Base-by-base conservation (phyloP, 2,888 invertebrate species). In the Sarcophaga rosellei region DNA sequence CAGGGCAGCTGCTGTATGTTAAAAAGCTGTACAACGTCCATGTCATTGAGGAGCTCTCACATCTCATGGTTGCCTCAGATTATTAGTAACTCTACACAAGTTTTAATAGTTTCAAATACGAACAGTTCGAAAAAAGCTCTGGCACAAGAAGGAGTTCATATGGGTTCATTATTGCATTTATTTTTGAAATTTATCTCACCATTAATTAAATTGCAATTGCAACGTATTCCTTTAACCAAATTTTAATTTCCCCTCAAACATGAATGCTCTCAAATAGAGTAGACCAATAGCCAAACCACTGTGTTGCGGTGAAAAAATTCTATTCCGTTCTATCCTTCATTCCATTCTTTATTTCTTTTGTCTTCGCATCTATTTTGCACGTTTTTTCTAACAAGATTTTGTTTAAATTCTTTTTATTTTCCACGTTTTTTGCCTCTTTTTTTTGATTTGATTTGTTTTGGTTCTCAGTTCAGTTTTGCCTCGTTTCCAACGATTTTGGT, bases 391-490 rank as follows among this genome's bases (percentile, higher is more conserved):
- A 74, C 45, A 79, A 63, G 45, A 68, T 78, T 78, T 35, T 15
- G 44, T 15, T 44, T 10, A 35, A 35, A 35, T 35, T 35, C 10
- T 35, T 76, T 70, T 63, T 44, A 8, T 25, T 44, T 44, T 35
- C 35, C 53, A 53, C 57, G 57, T 11, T 72, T 79, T 70, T 73
- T 44, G 53, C 45, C 66, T 35, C 2, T 59, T 75, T 79, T 82
- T 72, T 73, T 45, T 86, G 86, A 79, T 84, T 84, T 79, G 83
- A 84, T 84, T 84, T 84, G 78, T 84, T 74, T 84, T 69, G 74
- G 73, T 83, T 83, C 3, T 53, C 17, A 3, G 47, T 81, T 65
- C 75, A 82, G 76, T 74, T 86, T 79, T 73, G 17, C 53, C 17
- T 53, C 53, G 15, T 12, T 53, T 53, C 53, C 17, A 15, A 15